Percentiles rank a stretch among this genome's conserved stretches.
phyloP scores from a whole-genome alignment of 2,888 invertebrate genomes.

The Dryocosmus kuriphilus region DNA sequence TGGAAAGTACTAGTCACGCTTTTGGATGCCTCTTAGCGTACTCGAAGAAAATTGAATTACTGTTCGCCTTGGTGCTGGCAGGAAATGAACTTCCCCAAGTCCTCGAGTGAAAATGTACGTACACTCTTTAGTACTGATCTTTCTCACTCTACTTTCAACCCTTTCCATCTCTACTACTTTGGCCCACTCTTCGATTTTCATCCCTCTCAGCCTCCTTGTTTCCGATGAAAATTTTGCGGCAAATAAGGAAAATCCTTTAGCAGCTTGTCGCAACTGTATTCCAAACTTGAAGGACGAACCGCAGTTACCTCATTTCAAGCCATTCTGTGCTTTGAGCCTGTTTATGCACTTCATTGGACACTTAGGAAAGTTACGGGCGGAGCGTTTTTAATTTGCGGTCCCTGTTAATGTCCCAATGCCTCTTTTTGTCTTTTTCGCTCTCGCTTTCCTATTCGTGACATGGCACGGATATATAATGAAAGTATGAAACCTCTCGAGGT shows the following conservation, averaged over 20 bases:
- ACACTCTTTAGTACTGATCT: conserved; percentile 45
- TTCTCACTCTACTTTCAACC: conserved; percentile 23
- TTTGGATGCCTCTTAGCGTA: conserved; percentile 59
- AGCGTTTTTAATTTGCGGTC: conserved; percentile 40
- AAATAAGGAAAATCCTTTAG: conserved; percentile 34
- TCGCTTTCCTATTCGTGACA: not conserved
- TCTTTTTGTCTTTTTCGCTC: not conserved
- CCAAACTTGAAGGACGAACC: conserved; percentile 34
- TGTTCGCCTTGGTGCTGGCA: conserved; percentile 53
- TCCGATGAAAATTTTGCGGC: conserved; percentile 46
- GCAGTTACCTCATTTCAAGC: conserved; percentile 14
- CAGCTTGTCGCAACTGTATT: conserved; percentile 37
- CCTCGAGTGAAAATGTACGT: conserved; percentile 53
- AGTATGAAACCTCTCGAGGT: not conserved
- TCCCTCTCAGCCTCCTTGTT: conserved; percentile 41
- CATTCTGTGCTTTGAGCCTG: conserved; percentile 15
- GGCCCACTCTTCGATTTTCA: conserved; percentile 6
- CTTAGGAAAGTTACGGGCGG: conserved; percentile 15
- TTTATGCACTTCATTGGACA: conserved; percentile 37
- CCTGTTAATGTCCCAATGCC: not conserved
- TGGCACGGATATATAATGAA: conserved; percentile 3
- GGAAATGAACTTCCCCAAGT: conserved; percentile 68
- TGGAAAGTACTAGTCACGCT: conserved; percentile 15
- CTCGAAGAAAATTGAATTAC: conserved; percentile 67
- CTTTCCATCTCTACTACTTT: not conserved